Percentiles rank a stretch among this genome's conserved stretches.
Conservation (phyloP, 2,113 vertebrate genomes). For the Saguinus midas region DNA sequence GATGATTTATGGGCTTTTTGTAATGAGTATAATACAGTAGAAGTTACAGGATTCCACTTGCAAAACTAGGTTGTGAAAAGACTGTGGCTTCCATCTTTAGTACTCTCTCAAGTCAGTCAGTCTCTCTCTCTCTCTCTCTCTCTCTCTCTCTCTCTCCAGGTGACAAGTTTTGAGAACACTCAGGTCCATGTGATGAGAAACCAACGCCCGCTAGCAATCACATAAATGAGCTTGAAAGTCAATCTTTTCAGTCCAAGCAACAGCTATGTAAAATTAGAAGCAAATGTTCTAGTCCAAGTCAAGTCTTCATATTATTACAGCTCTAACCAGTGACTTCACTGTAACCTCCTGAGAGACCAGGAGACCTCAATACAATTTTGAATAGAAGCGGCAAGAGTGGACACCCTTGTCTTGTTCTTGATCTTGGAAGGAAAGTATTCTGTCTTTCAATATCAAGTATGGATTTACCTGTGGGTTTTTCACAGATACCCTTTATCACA, state of each 20-base stretch:
- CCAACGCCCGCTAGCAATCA: background rate
- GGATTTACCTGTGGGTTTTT: background rate
- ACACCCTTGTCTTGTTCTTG: background rate
- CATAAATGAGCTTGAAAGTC: background rate
- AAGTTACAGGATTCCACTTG: background rate
- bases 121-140: background rate
- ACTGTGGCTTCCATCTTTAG: background rate
- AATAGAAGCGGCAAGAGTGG: background rate
- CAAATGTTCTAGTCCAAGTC: background rate
- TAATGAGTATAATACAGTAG: background rate
- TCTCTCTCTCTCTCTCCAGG: background rate
- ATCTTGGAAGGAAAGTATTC: background rate
- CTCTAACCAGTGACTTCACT: background rate
- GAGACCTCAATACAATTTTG: background rate
- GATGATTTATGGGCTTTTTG: background rate
- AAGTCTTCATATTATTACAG: background rate
- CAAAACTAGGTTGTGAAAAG: background rate
- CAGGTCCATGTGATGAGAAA: background rate
- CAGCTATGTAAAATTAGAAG: background rate
- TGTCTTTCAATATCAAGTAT: background rate
- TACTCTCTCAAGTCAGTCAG: background rate
- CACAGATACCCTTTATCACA: background rate
- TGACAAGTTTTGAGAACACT: background rate
- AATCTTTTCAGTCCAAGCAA: background rate
- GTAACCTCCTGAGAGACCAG: background rate